These are phyloP conservation scores for Stomatorhinus ivindoensis DNA, from an alignment of 2,113 vertebrate genomes.

Conservation along the genomic window DNA sequence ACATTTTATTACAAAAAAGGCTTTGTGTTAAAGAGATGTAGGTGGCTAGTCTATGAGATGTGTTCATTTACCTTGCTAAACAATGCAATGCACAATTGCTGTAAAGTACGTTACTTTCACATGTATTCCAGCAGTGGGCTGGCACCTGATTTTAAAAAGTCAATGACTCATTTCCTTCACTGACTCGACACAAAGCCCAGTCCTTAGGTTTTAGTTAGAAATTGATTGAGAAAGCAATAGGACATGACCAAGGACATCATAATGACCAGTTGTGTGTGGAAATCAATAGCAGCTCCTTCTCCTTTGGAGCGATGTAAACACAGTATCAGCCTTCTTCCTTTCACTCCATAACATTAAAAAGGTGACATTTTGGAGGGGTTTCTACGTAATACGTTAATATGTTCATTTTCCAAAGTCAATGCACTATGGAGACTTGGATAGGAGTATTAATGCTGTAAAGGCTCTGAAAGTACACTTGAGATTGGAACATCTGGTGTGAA, in stretches of 20 bases:
- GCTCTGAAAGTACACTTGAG: neutral
- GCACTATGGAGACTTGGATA: neutral
- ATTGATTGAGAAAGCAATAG: neutral
- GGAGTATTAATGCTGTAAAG: neutral
- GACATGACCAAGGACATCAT: neutral
- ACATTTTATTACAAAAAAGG: no score
- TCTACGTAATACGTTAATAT: neutral
- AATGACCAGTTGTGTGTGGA: neutral
- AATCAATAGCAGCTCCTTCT: neutral
- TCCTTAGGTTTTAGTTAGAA: neutral
- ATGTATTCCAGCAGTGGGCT: neutral
- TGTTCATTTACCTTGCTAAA: neutral
- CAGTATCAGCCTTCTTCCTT: neutral
- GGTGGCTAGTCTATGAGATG: neutral
- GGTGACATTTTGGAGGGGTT: neutral
- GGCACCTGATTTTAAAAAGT: neutral
- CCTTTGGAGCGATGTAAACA: neutral
- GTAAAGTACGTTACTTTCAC: neutral
- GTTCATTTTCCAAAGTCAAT: neutral
- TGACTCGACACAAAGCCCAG: neutral
- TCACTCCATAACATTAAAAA: neutral
- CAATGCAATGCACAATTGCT: neutral
- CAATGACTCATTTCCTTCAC: neutral
- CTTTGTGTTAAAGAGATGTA: neutral
- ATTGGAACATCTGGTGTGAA: neutral